phyloP scores from a whole-genome alignment of 2,888 invertebrate genomes.

The Thelaira solivaga region DNA sequence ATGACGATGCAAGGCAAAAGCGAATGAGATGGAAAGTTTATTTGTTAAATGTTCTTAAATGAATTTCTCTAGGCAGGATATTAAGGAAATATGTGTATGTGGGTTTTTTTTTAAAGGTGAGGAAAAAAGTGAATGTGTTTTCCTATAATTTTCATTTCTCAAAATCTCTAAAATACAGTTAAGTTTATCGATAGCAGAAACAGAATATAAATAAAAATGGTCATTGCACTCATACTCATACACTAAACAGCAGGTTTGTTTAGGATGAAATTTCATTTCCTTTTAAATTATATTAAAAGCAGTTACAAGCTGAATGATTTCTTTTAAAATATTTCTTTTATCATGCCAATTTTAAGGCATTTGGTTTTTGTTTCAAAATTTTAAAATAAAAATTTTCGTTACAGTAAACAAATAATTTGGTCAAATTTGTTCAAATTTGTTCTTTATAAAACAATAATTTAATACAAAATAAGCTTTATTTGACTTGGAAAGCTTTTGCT shows the following conservation, averaged over 20 bases:
- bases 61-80: not conserved
- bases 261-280: conserved; percentile 5
- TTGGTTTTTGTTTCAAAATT: too few species aligned
- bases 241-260: not conserved
- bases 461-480: too few species aligned
- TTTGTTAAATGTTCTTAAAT: not conserved
- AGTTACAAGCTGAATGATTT: not conserved
- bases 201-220: not conserved
- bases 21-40: conserved; percentile 3
- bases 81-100: conserved; percentile 5
- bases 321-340: too few species aligned
- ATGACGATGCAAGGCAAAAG: not conserved
- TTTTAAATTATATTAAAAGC: not conserved
- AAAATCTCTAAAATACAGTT: conserved; percentile 4
- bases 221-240: not conserved
- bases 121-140: conserved; percentile 6
- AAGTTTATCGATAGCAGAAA: not conserved
- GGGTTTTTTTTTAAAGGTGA: conserved; percentile 1
- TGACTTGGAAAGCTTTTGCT: too few species aligned
- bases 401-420: too few species aligned
- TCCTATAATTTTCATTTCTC: not conserved
- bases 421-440: too few species aligned
- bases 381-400: too few species aligned
- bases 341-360: too few species aligned
- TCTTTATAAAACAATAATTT: too few species aligned